A percentile compares a stretch with the other conserved stretches of the same genome.
These are phyloP conservation scores for Laothoe populi DNA, from an alignment of 2,888 invertebrate species.

Conservation along the genomic window DNA sequence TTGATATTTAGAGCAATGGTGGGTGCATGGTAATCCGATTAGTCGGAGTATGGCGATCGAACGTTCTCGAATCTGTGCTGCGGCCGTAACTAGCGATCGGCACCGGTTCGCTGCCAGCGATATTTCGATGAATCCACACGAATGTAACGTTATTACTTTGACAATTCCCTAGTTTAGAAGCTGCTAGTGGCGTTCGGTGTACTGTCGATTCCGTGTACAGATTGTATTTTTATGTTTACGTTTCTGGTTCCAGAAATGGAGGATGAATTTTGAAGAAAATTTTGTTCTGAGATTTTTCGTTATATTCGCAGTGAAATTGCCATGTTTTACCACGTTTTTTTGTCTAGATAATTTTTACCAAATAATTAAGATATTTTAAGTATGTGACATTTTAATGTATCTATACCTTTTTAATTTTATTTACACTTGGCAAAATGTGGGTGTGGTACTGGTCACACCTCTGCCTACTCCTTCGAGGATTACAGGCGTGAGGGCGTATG, in stretches of 20 bases:
- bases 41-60: conserved; percentile 39
- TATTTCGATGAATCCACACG: conserved; percentile 25
- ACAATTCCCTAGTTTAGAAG: conserved; percentile 25
- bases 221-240: conserved; percentile 3
- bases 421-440: no score
- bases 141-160: conserved; percentile 24
- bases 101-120: conserved; percentile 17
- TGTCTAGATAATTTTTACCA: no score
- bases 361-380: no score
- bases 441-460: no score
- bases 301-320: background rate
- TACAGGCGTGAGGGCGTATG: no score
- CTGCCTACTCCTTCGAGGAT: no score
- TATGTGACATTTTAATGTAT: no score
- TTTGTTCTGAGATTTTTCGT: no score
- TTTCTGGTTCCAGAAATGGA: background rate
- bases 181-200: conserved; percentile 17
- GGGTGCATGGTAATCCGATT: conserved; percentile 65
- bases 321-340: background rate
- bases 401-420: no score
- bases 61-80: conserved; percentile 37
- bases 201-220: conserved; percentile 10
- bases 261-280: background rate
- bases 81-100: conserved; percentile 26
- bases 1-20: conserved; percentile 58